Conservation (phyloP, 1,140 invertebrate species). For the Cydia strobilella region DNA sequence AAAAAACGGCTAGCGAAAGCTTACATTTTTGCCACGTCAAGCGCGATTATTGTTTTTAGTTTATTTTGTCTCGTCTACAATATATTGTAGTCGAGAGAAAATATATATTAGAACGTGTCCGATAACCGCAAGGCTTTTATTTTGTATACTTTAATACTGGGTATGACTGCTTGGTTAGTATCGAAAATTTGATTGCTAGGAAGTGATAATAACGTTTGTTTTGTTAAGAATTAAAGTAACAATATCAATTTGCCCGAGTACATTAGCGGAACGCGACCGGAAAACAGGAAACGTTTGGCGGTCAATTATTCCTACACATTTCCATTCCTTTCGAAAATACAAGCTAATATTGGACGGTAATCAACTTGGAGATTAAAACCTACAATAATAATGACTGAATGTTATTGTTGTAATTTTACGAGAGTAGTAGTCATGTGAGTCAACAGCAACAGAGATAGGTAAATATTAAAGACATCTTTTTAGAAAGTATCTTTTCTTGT, state of each 20-base stretch:
- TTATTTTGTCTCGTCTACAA: no score
- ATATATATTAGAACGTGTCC: no score
- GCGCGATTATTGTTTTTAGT: no score
- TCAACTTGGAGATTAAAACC: conserved; percentile 46
- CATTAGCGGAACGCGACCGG: conserved; percentile 37
- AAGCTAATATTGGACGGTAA: conserved; percentile 42
- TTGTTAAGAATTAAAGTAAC: conserved; percentile 24
- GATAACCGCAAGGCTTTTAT: no score
- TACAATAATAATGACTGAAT: conserved; percentile 39
- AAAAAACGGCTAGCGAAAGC: no score
- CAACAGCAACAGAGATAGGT: background rate
- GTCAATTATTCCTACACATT: conserved; percentile 33
- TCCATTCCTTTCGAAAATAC: conserved; percentile 33
- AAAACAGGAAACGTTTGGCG: conserved; percentile 41
- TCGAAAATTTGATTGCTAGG: conserved; percentile 19
- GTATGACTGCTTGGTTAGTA: background rate
- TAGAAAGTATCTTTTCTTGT: background rate
- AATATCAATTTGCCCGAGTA: conserved; percentile 18
- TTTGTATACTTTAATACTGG: no score
- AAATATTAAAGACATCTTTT: background rate
- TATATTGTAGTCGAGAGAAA: no score
- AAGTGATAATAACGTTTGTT: conserved; percentile 21
- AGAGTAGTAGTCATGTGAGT: conserved; percentile 36
- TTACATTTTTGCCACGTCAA: no score
- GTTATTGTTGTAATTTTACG: conserved; percentile 42